These are phyloP conservation scores for Onchidella celtica DNA, from an alignment of 2,888 invertebrate genomes.

Conservation along the genomic window DNA sequence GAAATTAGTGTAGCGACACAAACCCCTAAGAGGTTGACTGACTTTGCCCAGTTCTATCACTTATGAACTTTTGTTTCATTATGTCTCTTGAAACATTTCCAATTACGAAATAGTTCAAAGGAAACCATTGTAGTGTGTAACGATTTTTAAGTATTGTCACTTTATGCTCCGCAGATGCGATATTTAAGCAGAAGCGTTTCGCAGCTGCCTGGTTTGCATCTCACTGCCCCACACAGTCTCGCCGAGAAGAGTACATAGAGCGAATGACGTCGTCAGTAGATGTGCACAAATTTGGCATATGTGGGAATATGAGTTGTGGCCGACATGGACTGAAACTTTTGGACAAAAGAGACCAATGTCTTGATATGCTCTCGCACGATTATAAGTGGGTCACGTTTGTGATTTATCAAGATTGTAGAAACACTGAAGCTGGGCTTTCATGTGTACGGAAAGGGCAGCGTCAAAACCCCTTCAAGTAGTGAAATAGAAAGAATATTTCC, in stretches of 20 bases:
- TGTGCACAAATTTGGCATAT: slow-evolving; percentile 33
- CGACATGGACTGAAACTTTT: neutral
- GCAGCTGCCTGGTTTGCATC: slow-evolving; percentile 43
- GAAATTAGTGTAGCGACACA: too few species aligned
- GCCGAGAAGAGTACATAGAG: slow-evolving; percentile 34
- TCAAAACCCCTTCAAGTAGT: too few species aligned
- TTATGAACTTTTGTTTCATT: too few species aligned
- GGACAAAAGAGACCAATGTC: too few species aligned
- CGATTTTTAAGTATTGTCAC: neutral
- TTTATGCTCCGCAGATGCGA: neutral
- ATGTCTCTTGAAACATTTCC: neutral
- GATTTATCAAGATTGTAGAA: too few species aligned
- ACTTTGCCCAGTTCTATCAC: too few species aligned
- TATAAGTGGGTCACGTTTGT: slow-evolving; percentile 39
- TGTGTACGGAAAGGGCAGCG: too few species aligned
- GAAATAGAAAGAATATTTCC: too few species aligned
- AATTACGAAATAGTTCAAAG: neutral
- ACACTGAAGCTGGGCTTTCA: too few species aligned
- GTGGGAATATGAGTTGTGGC: slow-evolving; percentile 38
- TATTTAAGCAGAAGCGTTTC: slow-evolving; percentile 1
- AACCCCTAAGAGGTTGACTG: too few species aligned
- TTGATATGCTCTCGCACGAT: neutral
- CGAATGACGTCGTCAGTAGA: slow-evolving; percentile 28
- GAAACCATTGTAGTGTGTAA: neutral
- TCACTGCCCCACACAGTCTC: slow-evolving; percentile 13